These are phyloP conservation scores for Argyra leucocephala DNA, from an alignment of 2,888 invertebrate genomes.

Conservation along the genomic window DNA sequence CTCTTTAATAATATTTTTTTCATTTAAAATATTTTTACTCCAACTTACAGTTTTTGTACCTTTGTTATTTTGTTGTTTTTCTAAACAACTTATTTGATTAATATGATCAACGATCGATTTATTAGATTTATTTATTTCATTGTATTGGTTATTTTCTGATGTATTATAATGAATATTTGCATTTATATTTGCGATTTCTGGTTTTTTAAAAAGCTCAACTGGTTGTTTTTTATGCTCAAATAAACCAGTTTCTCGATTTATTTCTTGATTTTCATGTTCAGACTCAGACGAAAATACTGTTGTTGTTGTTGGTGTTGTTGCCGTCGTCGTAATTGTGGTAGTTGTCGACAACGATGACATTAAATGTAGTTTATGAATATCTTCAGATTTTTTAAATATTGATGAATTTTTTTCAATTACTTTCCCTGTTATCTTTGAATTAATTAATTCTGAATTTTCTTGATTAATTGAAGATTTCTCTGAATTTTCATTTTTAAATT, in stretches of 20 bases:
- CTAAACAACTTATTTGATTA: neutral
- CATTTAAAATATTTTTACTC: neutral
- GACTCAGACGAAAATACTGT: neutral
- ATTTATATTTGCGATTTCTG: neutral
- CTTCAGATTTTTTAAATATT: neutral
- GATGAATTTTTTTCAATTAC: neutral
- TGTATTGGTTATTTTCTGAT: neutral
- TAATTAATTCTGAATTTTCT: neutral
- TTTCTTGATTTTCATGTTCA: neutral
- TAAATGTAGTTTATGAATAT: neutral
- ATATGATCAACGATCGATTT: neutral
- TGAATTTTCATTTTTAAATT: neutral
- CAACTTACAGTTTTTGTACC: neutral
- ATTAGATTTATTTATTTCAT: neutral
- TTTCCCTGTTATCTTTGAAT: slow-evolving; percentile 8
- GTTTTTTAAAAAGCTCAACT: neutral
- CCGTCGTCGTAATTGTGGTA: neutral
- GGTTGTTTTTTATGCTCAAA: neutral
- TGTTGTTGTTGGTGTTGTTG: neutral
- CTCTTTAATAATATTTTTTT: neutral
- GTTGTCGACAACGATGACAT: neutral
- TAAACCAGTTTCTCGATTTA: neutral
- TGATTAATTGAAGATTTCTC: neutral
- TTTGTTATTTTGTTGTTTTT: neutral
- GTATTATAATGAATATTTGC: neutral